Percentiles rank a stretch among this genome's conserved stretches.
Conservation (phyloP, 2,797 vertebrate genomes). For the Caiman crocodilus region DNA sequence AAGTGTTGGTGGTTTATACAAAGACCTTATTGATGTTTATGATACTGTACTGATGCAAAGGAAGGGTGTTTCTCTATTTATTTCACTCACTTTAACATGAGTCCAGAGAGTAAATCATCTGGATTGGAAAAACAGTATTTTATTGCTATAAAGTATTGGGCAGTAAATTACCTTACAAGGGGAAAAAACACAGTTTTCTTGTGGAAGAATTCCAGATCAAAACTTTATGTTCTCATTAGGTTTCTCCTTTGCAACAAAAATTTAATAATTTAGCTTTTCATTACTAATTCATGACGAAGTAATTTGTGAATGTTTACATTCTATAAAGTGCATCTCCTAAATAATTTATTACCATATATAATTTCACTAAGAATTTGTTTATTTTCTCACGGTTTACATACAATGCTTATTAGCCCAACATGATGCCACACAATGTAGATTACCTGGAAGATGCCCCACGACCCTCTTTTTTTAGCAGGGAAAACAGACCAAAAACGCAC, state of each 20-base stretch:
- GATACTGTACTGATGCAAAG: slow-evolving; percentile 16
- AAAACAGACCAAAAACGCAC: neutral
- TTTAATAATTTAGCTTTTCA: slow-evolving; percentile 68
- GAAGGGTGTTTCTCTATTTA: slow-evolving; percentile 22
- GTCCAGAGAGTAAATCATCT: slow-evolving; percentile 43
- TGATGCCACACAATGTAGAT: neutral
- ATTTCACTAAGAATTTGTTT: slow-evolving; percentile 46
- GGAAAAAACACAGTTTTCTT: slow-evolving; percentile 29
- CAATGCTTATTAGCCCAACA: slow-evolving; percentile 4
- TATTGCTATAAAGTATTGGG: slow-evolving; percentile 43
- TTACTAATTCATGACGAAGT: slow-evolving; percentile 66
- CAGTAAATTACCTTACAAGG: slow-evolving; percentile 15
- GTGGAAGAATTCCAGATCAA: slow-evolving; percentile 18
- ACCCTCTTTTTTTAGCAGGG: neutral
- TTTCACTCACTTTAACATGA: neutral
- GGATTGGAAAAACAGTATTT: slow-evolving; percentile 37
- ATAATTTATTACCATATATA: slow-evolving; percentile 49
- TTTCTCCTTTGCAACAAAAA: slow-evolving; percentile 36
- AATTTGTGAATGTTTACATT: slow-evolving; percentile 68
- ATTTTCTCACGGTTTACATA: slow-evolving; percentile 49
- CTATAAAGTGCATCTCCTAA: slow-evolving; percentile 37
- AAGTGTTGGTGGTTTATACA: slow-evolving; percentile 23
- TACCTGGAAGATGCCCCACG: neutral
- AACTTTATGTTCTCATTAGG: slow-evolving; percentile 61
- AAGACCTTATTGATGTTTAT: slow-evolving; percentile 8